phyloP scores from a whole-genome alignment of 1,140 invertebrate genomes.

The Anastrepha obliqua region DNA sequence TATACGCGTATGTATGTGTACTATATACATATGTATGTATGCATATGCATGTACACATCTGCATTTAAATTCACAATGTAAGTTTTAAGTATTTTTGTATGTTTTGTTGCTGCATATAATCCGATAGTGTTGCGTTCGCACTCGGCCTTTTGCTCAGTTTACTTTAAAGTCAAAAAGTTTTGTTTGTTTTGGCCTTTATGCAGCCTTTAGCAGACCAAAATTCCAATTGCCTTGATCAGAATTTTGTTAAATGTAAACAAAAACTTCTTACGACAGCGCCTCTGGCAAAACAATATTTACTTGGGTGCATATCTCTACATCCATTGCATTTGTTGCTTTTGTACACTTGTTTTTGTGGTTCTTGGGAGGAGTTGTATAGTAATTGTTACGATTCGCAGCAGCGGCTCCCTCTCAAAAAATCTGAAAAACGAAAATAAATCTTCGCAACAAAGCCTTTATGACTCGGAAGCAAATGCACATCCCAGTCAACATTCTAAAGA shows the following conservation, averaged over 20 bases:
- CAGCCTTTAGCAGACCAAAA: not conserved
- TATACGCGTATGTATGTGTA: too few species aligned
- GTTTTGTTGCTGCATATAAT: not conserved
- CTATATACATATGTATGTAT: too few species aligned
- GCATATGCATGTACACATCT: too few species aligned
- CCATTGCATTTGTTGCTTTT: not conserved
- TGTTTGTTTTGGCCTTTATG: not conserved
- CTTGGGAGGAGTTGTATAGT: not conserved
- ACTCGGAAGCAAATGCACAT: not conserved
- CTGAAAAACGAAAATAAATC: not conserved
- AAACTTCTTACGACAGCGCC: not conserved
- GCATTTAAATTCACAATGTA: not conserved
- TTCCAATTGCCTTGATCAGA: not conserved
- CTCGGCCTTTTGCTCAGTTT: not conserved
- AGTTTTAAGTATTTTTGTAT: not conserved
- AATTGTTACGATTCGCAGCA: conserved; percentile 21
- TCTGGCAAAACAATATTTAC: not conserved
- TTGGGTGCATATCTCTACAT: too few species aligned
- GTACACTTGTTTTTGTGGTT: conserved; percentile 28
- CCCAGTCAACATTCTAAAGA: too few species aligned
- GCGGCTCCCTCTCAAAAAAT: not conserved
- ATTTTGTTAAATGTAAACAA: conserved; percentile 14
- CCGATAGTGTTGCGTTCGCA: not conserved
- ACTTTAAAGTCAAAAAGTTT: not conserved
- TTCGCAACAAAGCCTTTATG: not conserved